Evolutionary conservation across 2,888 invertebrate genomes (phyloP), one percentile per base, ranked within the genome.

Genomic region (Isotomurus palustris): DNA sequence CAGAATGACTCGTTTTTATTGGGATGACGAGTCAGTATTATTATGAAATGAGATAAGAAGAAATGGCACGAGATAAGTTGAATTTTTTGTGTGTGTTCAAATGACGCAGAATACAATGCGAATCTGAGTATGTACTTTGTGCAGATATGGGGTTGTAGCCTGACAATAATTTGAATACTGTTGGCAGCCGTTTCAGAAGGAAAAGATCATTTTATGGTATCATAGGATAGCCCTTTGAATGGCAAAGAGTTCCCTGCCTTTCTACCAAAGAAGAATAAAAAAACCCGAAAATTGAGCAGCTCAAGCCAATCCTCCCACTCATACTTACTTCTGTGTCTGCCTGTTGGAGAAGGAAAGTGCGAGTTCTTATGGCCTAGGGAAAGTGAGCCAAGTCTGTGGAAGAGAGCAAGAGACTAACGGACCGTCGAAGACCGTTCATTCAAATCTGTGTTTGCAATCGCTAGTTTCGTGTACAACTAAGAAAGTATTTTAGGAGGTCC

Each of bases 1-100:
- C 58, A 51, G 54, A 66, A 66, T 60, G 62, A 58, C 53, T 66
- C 61, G 62, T 66, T 63, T 58, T 63, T 66, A 60, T 58, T 58
- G 58, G 60, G 62, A 55, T 63, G 66, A 63, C 62, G 59, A 66
- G 56, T 57, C 58, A 57, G 58, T 56, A 63, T 63, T 66, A 62
- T 66, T 62, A 62, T 63, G 57, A 53, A 51, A 56, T 53, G 56
- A 53, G 56, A 54, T 58, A 52, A 51, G 28, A 36, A 40, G 27
- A 43, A 52, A 43, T 29, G 52, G 52, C 21, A 5, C 17, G 43
- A 43, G 41, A 52, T 52, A 43, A 52, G 21, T 40, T 43, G 43
- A n/a, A n/a, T 43, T 29, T 52, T 41, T 51, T 47, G 14, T 40
- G 6, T 8, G 10, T 17, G 29, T 29, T 10, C 40, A n/a, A 25